Evolutionary conservation across 2,888 invertebrate species (phyloP), one percentile per base, ranked within the genome.

Genomic region (Epistrophe grossulariae): DNA sequence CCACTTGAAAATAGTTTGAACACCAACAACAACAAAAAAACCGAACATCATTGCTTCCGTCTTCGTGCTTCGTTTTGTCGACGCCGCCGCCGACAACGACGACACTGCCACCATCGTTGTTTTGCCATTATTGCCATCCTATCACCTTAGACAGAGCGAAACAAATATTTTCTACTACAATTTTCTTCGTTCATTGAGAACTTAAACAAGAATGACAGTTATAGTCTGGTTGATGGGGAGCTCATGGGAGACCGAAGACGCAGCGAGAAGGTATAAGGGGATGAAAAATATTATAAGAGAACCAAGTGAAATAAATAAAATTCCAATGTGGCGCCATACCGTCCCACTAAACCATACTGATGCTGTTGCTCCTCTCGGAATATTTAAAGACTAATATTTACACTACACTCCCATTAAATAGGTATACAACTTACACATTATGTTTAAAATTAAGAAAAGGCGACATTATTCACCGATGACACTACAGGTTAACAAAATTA

Each of bases 301-400:
- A 45, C 24, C 48, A 62, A 60, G 43, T 10, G n/a, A 74, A 64
- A 74, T 52, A 60, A 79, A 70, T 52, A 55, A 55, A 79, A 79
- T 64, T 57, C 66, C 74, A 55, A 84, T 76, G 80, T 62, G 84
- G 84, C 77, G 84, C 81, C 84, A 78, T 48, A 73, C 55, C 68
- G 84, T 81, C 81, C 77, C 72, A 74, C 52, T 55, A 35, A 55
- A 70, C 70, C 74, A 50, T 66, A 59, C 31, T 72, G 71, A 50
- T 66, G 72, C 40, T 78, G 77, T 48, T 52, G 60, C 60, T 81
- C 40, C 35, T 55, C 24, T 15, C 28, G 48, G 45, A 45, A 66
- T 28, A n/a, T n/a, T n/a, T n/a, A 45, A 31, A 35, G 13, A 52
- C 17, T 52, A 24, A 55, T 11, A 19, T 70, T 9, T 68, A 68